phyloP scores from a whole-genome alignment of 2,113 vertebrate genomes.

The Saccopteryx leptura region DNA sequence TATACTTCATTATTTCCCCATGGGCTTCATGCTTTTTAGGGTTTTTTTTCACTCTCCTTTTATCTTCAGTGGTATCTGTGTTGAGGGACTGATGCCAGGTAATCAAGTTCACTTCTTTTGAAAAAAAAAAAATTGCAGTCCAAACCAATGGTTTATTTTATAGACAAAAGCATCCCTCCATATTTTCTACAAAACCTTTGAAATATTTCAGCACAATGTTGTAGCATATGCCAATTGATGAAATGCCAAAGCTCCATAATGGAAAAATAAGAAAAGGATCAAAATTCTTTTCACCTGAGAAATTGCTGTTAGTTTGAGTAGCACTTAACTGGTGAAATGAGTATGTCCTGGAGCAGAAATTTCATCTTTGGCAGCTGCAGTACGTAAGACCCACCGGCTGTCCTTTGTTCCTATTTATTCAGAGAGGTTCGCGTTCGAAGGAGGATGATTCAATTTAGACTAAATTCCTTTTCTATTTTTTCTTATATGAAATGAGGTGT shows the following conservation, averaged over 20 bases:
- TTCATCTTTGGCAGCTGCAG: conserved; percentile 70
- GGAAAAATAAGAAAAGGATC: conserved; percentile 81
- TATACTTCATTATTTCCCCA: conserved; percentile 70
- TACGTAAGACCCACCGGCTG: conserved; percentile 54
- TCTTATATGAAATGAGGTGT: conserved; percentile 28
- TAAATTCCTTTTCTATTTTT: not conserved
- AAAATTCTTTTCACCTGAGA: conserved; percentile 84
- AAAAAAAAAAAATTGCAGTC: not conserved
- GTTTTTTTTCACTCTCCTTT: conserved; percentile 17
- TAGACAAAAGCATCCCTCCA: conserved; percentile 69
- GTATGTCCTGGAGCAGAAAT: conserved; percentile 72
- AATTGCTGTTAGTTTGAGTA: conserved; percentile 84
- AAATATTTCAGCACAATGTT: conserved; percentile 68
- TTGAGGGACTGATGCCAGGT: conserved; percentile 64
- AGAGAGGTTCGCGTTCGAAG: conserved; percentile 64
- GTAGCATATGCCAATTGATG: conserved; percentile 78
- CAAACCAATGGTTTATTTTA: conserved; percentile 71
- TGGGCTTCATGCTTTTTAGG: conserved; percentile 43
- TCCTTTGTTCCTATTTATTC: conserved; percentile 72
- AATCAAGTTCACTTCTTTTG: conserved; percentile 74
- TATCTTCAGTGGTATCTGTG: conserved; percentile 60
- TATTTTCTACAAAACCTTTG: conserved; percentile 65
- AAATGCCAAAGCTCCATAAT: conserved; percentile 82
- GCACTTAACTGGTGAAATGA: conserved; percentile 82
- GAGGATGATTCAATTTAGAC: conserved; percentile 67